phyloP scores from a whole-genome alignment of 2,888 invertebrate genomes.

The Notodonta dromedarius region DNA sequence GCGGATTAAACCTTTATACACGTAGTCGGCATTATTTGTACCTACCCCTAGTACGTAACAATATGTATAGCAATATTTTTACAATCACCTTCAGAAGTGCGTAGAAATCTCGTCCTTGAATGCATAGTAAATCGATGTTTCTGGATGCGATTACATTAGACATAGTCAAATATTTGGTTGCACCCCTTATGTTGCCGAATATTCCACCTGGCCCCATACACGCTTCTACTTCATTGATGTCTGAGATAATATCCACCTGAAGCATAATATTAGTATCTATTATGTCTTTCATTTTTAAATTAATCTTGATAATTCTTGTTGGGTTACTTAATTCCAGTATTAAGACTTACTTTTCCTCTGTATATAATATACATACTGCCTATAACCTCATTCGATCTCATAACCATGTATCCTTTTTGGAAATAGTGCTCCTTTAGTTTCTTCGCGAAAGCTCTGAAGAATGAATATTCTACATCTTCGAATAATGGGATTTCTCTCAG shows the following conservation, averaged over 20 bases:
- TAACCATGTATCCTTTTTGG: conserved; percentile 76
- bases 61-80: no score
- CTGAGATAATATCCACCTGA: conserved; percentile 73
- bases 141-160: conserved; percentile 76
- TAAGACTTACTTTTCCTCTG: conserved; percentile 69
- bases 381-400: conserved; percentile 73
- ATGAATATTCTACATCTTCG: conserved; percentile 78
- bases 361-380: conserved; percentile 75
- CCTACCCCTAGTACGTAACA: no score
- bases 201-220: conserved; percentile 81
- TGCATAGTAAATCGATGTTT: conserved; percentile 77
- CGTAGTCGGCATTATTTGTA: no score
- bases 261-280: conserved; percentile 5
- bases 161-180: conserved; percentile 64
- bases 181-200: conserved; percentile 78
- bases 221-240: conserved; percentile 72
- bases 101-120: conserved; percentile 76
- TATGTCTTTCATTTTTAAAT: no score
- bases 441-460: conserved; percentile 81
- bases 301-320: no score
- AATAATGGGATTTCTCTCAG: conserved; percentile 81
- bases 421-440: conserved; percentile 72
- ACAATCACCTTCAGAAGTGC: conserved; percentile 66
- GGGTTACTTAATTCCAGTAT: not conserved
- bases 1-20: no score